Conservation (phyloP, 2,797 vertebrate genomes). For the Paramormyrops hopkinsi region DNA sequence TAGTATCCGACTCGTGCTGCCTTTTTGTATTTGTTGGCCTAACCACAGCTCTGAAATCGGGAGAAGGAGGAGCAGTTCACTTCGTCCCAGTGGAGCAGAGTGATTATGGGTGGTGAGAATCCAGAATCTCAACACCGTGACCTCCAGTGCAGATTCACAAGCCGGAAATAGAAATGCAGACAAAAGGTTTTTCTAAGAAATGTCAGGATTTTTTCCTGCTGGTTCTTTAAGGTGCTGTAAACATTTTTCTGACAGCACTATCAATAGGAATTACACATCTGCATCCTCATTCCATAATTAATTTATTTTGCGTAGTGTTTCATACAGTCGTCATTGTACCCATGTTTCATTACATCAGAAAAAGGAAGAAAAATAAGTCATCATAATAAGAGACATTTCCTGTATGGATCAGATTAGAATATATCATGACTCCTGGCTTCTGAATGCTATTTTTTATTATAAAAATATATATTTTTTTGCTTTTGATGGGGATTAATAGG, state of each 20-base stretch:
- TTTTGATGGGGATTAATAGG: background rate
- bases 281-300: slow-evolving; percentile 44
- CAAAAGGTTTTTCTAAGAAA: background rate
- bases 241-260: background rate
- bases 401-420: background rate
- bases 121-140: background rate
- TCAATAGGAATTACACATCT: slow-evolving; percentile 22
- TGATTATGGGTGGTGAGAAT: background rate
- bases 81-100: background rate
- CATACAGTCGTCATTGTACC: slow-evolving; percentile 19
- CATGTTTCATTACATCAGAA: slow-evolving; percentile 14
- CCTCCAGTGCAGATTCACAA: background rate
- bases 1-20: background rate
- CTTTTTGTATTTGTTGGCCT: background rate
- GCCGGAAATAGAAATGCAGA: background rate
- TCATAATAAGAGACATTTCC: background rate
- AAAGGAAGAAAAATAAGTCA: background rate
- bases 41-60: background rate
- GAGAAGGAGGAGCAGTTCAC: background rate
- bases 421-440: background rate
- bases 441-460: background rate
- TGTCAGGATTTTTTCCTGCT: background rate
- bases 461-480: background rate
- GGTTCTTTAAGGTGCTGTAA: background rate
- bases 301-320: slow-evolving; percentile 38